Evolutionary conservation across 2,113 vertebrate species (phyloP).

Genomic region (Rhea americana): DNA sequence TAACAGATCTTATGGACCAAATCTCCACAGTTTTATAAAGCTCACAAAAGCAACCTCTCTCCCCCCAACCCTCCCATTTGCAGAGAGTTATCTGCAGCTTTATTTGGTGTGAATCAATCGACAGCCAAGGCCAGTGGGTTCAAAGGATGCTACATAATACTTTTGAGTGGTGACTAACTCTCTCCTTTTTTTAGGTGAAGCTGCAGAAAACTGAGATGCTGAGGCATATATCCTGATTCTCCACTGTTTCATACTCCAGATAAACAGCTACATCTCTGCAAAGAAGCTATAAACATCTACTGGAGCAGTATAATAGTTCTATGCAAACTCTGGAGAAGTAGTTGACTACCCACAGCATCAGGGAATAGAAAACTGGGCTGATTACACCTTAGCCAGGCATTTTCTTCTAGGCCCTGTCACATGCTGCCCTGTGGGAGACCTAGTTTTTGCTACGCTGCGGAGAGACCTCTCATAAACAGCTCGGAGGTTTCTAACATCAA

Average conservation of each 20-base stretch:
- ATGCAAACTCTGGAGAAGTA: background rate
- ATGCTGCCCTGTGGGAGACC: background rate
- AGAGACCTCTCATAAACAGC: background rate
- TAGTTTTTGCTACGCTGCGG: rapidly evolving
- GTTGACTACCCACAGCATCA: background rate
- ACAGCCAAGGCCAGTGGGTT: background rate
- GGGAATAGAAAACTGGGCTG: rapidly evolving
- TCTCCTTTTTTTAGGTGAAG: background rate
- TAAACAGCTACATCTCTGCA: background rate
- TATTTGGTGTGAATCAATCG: background rate
- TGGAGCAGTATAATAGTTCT: background rate
- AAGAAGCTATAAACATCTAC: background rate
- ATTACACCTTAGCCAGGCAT: background rate
- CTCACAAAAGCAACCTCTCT: background rate
- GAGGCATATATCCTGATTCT: background rate
- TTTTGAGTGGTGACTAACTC: background rate
- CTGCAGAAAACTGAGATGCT: background rate
- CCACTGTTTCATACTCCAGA: background rate
- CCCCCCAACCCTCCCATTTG: background rate
- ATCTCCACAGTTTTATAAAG: background rate
- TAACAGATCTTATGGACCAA: background rate
- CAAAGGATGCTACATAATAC: background rate
- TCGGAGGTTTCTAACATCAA: background rate
- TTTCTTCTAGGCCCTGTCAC: background rate
- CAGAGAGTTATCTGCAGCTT: background rate